Percentiles rank a stretch among this genome's conserved stretches.
phyloP scores from a whole-genome alignment of 1,140 invertebrate genomes.

The Acromyrmex heyeri region DNA sequence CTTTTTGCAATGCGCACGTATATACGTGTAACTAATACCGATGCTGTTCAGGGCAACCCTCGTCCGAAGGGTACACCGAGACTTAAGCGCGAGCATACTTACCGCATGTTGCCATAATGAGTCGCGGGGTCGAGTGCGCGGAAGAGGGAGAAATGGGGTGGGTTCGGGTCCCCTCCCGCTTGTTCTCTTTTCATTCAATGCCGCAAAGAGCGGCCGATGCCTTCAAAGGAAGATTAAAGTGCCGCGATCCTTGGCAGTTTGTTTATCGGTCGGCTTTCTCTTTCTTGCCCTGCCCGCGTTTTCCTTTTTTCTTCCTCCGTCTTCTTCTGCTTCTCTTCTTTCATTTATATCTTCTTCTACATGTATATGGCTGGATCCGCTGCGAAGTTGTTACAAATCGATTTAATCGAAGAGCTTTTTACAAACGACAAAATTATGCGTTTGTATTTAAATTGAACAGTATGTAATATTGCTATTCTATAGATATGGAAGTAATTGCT shows the following conservation, averaged over 20 bases:
- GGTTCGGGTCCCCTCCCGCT: conserved; percentile 34
- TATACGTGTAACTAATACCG: conserved; percentile 62
- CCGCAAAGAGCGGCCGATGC: conserved; percentile 77
- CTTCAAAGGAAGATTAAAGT: conserved; percentile 84
- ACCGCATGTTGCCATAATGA: conserved; percentile 86
- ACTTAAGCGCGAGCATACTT: conserved; percentile 83
- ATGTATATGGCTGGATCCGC: neutral
- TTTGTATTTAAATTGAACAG: neutral
- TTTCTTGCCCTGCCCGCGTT: conserved; percentile 52
- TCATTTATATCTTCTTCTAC: conserved; percentile 5
- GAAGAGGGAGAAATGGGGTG: conserved; percentile 1
- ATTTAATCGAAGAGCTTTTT: neutral
- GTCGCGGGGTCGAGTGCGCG: conserved; percentile 68
- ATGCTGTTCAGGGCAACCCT: conserved; percentile 40
- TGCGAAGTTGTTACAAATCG: neutral
- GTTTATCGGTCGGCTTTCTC: conserved; percentile 81
- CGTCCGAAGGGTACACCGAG: conserved; percentile 71
- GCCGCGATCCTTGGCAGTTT: conserved; percentile 82
- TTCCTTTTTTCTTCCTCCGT: conserved; percentile 56
- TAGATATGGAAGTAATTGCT: neutral
- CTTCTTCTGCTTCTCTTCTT: conserved; percentile 26
- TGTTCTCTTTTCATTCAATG: conserved; percentile 76
- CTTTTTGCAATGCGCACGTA: conserved; percentile 66
- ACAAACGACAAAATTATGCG: neutral
- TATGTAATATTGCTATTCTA: neutral